Evolutionary conservation across 2,888 invertebrate genomes (phyloP).

Genomic region (Melangyna quadrimaculata): DNA sequence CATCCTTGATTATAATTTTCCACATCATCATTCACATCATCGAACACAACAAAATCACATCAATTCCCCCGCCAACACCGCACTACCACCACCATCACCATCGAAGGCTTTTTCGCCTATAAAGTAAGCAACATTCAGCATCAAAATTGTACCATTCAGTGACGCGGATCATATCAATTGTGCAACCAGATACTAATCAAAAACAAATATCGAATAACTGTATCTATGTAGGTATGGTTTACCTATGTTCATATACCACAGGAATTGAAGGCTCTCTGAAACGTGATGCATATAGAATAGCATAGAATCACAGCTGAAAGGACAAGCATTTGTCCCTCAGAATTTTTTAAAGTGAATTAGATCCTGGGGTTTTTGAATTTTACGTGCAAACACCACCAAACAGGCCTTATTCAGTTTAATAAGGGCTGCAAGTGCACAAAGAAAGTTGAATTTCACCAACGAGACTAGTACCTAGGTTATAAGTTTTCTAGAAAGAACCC

Average conservation of each 20-base stretch:
- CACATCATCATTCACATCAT: conserved; percentile 49
- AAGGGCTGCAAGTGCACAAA: not conserved
- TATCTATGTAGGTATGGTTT: not conserved
- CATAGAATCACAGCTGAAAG: not conserved
- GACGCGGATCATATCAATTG: conserved; percentile 59
- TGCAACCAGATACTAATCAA: conserved; percentile 67
- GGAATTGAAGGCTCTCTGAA: not conserved
- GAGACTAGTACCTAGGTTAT: too few species aligned
- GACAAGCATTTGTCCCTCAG: conserved; percentile 20
- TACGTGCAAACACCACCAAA: not conserved
- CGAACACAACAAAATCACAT: conserved; percentile 21
- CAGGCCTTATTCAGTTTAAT: not conserved
- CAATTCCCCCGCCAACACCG: not conserved
- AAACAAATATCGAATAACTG: conserved; percentile 61
- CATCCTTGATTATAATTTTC: conserved; percentile 45
- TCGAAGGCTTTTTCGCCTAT: not conserved
- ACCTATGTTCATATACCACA: not conserved
- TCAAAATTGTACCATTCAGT: conserved; percentile 53
- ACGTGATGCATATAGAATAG: conserved; percentile 2
- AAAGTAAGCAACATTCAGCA: conserved; percentile 32
- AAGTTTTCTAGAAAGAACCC: too few species aligned
- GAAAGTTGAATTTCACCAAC: not conserved
- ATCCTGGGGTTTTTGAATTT: not conserved
- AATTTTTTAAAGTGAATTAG: conserved; percentile 30
- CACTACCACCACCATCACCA: not conserved